These are phyloP conservation scores for Microctonus brassicae DNA, from an alignment of 2,888 invertebrate genomes.

Conservation along the genomic window DNA sequence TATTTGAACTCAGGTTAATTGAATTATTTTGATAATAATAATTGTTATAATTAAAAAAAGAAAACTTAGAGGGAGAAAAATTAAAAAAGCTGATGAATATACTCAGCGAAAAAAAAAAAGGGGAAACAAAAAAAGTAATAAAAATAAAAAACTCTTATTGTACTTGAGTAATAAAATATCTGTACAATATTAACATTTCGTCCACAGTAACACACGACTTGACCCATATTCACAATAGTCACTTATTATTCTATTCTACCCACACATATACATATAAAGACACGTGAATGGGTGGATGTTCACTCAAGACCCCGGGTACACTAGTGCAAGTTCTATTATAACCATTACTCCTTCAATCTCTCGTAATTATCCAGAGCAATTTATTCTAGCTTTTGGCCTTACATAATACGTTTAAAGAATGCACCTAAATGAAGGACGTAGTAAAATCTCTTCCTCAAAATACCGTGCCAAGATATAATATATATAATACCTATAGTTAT, in stretches of 20 bases:
- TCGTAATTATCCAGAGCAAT: slow-evolving; percentile 45
- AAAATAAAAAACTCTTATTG: background rate
- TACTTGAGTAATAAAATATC: slow-evolving; percentile 27
- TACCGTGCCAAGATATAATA: background rate
- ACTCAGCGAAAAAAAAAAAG: background rate
- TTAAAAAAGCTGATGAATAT: no score
- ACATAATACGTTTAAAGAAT: slow-evolving; percentile 15
- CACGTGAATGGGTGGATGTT: background rate
- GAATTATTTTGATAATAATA: no score
- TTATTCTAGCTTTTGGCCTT: slow-evolving; percentile 31
- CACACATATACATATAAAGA: background rate
- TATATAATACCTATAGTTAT: background rate
- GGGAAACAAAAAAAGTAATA: background rate
- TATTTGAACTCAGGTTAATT: background rate
- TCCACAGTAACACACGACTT: no score
- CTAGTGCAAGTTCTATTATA: slow-evolving; percentile 26
- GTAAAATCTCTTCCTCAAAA: slow-evolving; percentile 13
- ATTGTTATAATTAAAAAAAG: no score
- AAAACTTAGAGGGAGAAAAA: no score
- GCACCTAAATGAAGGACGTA: slow-evolving; percentile 28
- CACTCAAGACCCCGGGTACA: slow-evolving; percentile 18
- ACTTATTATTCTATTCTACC: background rate
- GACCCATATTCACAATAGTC: slow-evolving; percentile 24
- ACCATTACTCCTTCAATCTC: slow-evolving; percentile 23
- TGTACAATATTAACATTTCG: slow-evolving; percentile 13